Conservation (phyloP, 64 coral and sea anemone species). For the Porites australiensis region DNA sequence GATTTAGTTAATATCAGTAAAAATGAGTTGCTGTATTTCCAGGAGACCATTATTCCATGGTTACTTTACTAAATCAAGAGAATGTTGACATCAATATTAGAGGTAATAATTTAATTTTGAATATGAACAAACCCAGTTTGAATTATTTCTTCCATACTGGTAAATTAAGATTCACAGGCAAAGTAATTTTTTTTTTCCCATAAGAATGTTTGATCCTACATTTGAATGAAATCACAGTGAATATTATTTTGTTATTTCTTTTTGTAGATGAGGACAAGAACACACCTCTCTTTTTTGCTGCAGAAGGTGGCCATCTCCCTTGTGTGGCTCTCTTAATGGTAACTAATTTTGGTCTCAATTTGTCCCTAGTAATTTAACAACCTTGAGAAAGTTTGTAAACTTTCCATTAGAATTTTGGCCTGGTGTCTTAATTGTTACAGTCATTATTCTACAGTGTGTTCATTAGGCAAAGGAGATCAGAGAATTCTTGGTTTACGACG, state of each 20-base stretch:
- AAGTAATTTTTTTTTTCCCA: too few relatives aligned
- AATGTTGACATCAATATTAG: slow-evolving; percentile 89
- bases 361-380: too few relatives aligned
- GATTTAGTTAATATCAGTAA: too few relatives aligned
- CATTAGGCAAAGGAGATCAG: too few relatives aligned
- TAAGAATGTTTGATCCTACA: neutral
- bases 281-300: slow-evolving; percentile 93
- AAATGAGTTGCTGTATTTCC: neutral
- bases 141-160: too few relatives aligned
- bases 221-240: neutral
- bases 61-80: slow-evolving; percentile 79
- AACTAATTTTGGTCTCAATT: neutral
- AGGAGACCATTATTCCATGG: slow-evolving; percentile 96
- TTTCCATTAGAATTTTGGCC: too few relatives aligned
- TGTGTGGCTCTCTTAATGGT: slow-evolving; percentile 99
- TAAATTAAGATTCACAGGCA: too few relatives aligned
- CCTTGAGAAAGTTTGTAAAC: too few relatives aligned
- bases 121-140: neutral
- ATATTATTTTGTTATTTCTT: neutral
- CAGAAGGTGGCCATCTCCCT: slow-evolving; percentile 87
- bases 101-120: slow-evolving; percentile 44
- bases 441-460: too few relatives aligned
- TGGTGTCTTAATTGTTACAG: too few relatives aligned
- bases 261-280: slow-evolving; percentile 85
- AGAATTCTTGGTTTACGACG: too few relatives aligned